Percentiles rank a stretch among this genome's conserved stretches.
phyloP scores from a whole-genome alignment of 2,113 vertebrate species.

The Mixornis gularis region DNA sequence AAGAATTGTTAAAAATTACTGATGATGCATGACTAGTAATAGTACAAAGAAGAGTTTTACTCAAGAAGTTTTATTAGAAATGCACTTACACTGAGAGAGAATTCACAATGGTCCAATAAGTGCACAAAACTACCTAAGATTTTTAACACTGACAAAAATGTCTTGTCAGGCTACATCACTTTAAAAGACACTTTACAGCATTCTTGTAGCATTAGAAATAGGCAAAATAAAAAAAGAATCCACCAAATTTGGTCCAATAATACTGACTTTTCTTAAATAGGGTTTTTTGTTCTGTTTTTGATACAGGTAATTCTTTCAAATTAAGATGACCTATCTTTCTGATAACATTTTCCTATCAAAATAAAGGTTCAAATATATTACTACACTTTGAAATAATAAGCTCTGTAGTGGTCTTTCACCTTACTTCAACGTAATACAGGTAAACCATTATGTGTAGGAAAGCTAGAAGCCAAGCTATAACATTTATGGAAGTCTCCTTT shows the following conservation, averaged over 20 bases:
- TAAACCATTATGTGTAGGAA: slow-evolving; percentile 72
- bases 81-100: slow-evolving; percentile 93
- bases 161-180: slow-evolving; percentile 84
- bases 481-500: slow-evolving; percentile 77
- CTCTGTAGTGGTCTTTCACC: slow-evolving; percentile 67
- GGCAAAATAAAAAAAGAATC: slow-evolving; percentile 75
- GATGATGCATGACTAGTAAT: slow-evolving; percentile 89
- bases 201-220: slow-evolving; percentile 83
- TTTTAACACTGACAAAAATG: slow-evolving; percentile 86
- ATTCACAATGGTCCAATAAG: slow-evolving; percentile 92
- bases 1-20: slow-evolving; percentile 86
- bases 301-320: slow-evolving; percentile 72
- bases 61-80: slow-evolving; percentile 85
- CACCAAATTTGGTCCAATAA: slow-evolving; percentile 79
- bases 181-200: slow-evolving; percentile 81
- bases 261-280: slow-evolving; percentile 63
- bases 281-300: slow-evolving; percentile 57
- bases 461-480: slow-evolving; percentile 76
- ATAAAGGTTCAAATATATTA: slow-evolving; percentile 72
- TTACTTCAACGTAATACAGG: slow-evolving; percentile 73
- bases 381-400: slow-evolving; percentile 69
- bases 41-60: slow-evolving; percentile 89
- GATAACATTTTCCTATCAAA: slow-evolving; percentile 70
- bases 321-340: slow-evolving; percentile 64
- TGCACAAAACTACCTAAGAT: slow-evolving; percentile 86